phyloP scores from a whole-genome alignment of 2,888 invertebrate species.

The Blastobasis lacticolella region DNA sequence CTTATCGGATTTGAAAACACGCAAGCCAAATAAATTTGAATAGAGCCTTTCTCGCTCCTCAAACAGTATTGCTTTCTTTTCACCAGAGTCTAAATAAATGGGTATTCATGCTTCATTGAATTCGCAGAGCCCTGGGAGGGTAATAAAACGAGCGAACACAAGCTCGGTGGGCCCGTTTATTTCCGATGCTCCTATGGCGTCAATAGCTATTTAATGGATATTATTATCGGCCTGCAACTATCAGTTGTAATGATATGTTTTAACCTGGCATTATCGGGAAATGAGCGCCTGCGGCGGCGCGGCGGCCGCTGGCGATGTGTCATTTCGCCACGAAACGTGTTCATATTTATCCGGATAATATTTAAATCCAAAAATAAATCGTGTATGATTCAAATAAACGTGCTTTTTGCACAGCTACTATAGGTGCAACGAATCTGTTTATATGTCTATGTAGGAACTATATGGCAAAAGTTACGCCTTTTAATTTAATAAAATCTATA shows the following conservation, averaged over 20 bases:
- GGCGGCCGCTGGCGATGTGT: too few species aligned
- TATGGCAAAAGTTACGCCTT: too few species aligned
- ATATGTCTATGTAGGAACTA: background rate
- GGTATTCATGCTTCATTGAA: background rate
- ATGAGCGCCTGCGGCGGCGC: constrained; percentile 8
- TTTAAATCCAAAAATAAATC: too few species aligned
- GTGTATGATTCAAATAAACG: too few species aligned
- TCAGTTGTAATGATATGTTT: constrained; percentile 30
- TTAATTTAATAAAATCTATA: too few species aligned
- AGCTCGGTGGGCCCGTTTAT: constrained; percentile 9
- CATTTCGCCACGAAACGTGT: too few species aligned
- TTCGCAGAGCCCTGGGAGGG: constrained; percentile 2
- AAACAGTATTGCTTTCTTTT: background rate
- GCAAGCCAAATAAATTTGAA: constrained; percentile 8
- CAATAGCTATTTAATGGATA: constrained; percentile 16
- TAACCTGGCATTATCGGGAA: constrained; percentile 31
- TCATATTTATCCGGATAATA: too few species aligned
- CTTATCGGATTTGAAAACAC: constrained; percentile 20
- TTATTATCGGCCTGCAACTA: constrained; percentile 29
- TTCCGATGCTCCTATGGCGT: constrained; percentile 15
- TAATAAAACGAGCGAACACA: constrained; percentile 13
- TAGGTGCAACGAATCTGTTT: background rate
- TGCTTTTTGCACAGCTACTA: too few species aligned
- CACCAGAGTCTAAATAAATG: background rate
- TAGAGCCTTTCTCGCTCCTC: background rate